phyloP scores from a whole-genome alignment of 2,888 invertebrate species.

The Pristionchus entomophagus region DNA sequence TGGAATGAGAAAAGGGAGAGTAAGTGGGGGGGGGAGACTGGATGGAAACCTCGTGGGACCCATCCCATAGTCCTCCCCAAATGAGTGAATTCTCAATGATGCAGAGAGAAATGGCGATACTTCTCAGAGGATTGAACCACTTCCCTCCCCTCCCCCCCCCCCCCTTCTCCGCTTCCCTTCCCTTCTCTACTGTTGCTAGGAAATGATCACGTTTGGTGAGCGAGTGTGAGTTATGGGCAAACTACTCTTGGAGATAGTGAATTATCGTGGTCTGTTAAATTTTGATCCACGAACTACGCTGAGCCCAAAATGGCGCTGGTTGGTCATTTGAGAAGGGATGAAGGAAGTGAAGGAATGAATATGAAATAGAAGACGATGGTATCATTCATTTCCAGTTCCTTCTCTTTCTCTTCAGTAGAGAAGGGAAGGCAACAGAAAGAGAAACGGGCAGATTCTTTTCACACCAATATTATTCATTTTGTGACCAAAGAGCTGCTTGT shows the following conservation, averaged over 20 bases:
- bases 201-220: background rate
- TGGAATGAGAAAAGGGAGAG: background rate
- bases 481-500: background rate
- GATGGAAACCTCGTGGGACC: constrained; percentile 1
- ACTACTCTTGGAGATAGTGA: background rate
- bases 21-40: background rate
- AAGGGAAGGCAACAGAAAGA: background rate
- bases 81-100: background rate
- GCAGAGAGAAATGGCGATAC: background rate
- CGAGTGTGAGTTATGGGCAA: background rate
- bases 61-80: constrained; percentile 7
- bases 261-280: no score
- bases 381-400: background rate
- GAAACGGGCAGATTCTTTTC: background rate
- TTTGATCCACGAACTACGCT: no score
- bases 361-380: background rate
- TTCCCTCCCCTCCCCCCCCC: no score
- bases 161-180: no score
- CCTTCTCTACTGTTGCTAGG: background rate
- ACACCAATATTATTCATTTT: background rate
- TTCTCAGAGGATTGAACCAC: background rate
- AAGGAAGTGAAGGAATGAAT: background rate
- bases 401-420: no score
- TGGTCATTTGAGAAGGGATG: background rate
- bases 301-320: background rate